phyloP scores from a whole-genome alignment of 1,140 invertebrate genomes.

The Calephelis virginiensis region DNA sequence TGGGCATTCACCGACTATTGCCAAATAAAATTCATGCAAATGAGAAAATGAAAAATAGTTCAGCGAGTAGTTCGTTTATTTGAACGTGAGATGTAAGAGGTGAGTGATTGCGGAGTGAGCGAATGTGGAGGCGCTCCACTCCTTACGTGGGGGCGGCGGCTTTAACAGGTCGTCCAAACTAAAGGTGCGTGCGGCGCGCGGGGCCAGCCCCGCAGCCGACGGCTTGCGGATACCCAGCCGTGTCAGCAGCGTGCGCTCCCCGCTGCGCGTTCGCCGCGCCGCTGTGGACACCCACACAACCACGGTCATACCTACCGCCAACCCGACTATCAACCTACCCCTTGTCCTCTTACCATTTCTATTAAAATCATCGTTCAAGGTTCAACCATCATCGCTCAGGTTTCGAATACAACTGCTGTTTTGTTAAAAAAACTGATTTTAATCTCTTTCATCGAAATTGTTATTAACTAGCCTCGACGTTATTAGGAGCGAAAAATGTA shows the following conservation, averaged over 20 bases:
- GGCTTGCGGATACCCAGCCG: slow-evolving; percentile 89
- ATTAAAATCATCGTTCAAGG: too few relatives aligned
- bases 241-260: slow-evolving; percentile 82
- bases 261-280: slow-evolving; percentile 40
- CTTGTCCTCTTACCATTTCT: not conserved
- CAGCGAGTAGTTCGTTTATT: slow-evolving; percentile 3
- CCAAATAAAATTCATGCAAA: not conserved
- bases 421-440: too few relatives aligned
- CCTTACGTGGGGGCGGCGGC: slow-evolving; percentile 86
- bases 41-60: not conserved
- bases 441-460: too few relatives aligned
- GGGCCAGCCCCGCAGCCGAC: slow-evolving; percentile 85
- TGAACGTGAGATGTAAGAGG: not conserved
- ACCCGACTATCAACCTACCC: not conserved
- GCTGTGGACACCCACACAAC: slow-evolving; percentile 64
- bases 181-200: slow-evolving; percentile 84
- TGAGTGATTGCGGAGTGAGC: slow-evolving; percentile 56
- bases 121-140: slow-evolving; percentile 51
- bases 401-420: too few relatives aligned
- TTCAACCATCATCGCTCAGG: too few relatives aligned
- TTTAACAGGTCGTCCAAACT: slow-evolving; percentile 90
- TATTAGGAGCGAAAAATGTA: too few relatives aligned
- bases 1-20: too few relatives aligned
- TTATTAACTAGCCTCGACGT: too few relatives aligned
- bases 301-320: slow-evolving; percentile 22